Evolutionary conservation across 1,140 invertebrate species (phyloP).

Genomic region (Drosophila ercepeae): DNA sequence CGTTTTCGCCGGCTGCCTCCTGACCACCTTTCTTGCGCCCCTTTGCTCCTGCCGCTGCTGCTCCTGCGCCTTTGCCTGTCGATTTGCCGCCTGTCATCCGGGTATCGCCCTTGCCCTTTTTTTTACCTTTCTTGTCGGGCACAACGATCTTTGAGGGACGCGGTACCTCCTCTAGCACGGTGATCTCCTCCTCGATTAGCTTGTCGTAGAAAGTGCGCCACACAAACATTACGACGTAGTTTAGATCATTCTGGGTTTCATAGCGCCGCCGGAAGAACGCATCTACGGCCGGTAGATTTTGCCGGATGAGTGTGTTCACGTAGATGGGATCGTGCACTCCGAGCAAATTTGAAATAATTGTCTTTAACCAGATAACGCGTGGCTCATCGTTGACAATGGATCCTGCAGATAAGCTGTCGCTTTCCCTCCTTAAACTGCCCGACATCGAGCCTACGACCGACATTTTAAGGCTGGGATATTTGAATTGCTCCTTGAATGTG

Average conservation of each 20-base stretch:
- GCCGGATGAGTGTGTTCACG: slow-evolving; percentile 60
- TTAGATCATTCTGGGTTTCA: slow-evolving; percentile 82
- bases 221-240: slow-evolving; percentile 84
- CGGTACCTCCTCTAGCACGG: slow-evolving; percentile 85
- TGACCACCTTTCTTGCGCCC: slow-evolving; percentile 67
- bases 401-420: not conserved
- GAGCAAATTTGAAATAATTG: slow-evolving; percentile 67
- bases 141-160: slow-evolving; percentile 26
- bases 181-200: slow-evolving; percentile 85
- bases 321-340: slow-evolving; percentile 75
- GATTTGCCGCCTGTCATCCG: slow-evolving; percentile 34
- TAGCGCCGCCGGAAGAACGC: slow-evolving; percentile 83
- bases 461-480: slow-evolving; percentile 29
- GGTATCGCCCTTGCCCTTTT: slow-evolving; percentile 68
- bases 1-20: slow-evolving; percentile 55
- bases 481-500: slow-evolving; percentile 33
- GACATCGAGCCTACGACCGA: not conserved
- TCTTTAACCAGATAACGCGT: slow-evolving; percentile 71
- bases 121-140: slow-evolving; percentile 72
- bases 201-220: slow-evolving; percentile 86
- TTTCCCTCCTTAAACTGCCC: not conserved
- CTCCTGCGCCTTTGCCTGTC: slow-evolving; percentile 10
- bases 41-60: slow-evolving; percentile 22
- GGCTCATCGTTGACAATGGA: slow-evolving; percentile 49
- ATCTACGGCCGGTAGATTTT: slow-evolving; percentile 52